These are phyloP conservation scores for Apistogramma diplotaenia DNA, from an alignment of 2,113 vertebrate genomes.

Conservation along the genomic window DNA sequence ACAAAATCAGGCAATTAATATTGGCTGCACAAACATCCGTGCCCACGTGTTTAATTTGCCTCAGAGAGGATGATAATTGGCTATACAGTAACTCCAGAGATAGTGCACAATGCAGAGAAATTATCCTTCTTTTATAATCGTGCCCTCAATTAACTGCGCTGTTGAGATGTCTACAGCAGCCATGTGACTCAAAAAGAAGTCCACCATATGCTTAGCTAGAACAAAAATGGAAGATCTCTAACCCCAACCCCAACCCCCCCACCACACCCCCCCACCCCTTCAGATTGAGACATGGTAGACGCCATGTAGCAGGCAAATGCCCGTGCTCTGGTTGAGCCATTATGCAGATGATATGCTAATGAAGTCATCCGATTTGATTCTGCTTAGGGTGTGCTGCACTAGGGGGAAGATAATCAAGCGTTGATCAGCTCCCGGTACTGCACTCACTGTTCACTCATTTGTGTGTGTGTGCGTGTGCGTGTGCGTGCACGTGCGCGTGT, in stretches of 20 bases:
- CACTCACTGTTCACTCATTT: not conserved
- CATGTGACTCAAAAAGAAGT: not conserved
- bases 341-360: slow-evolving; percentile 78
- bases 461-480: not conserved
- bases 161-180: not conserved
- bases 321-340: slow-evolving; percentile 62
- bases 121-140: not conserved
- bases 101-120: not conserved
- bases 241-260: not conserved
- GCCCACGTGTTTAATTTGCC: slow-evolving; percentile 14
- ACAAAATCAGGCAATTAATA: slow-evolving; percentile 15
- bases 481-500: not conserved
- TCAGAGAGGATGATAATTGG: slow-evolving; percentile 33
- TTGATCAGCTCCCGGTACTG: slow-evolving; percentile 49
- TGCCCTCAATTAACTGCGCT: slow-evolving; percentile 42
- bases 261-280: not conserved
- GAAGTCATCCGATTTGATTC: slow-evolving; percentile 62
- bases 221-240: slow-evolving; percentile 21
- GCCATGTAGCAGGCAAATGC: slow-evolving; percentile 46
- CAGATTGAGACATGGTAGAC: slow-evolving; percentile 34
- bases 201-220: slow-evolving; percentile 7
- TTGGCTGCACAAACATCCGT: not conserved
- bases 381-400: slow-evolving; percentile 48
- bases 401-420: slow-evolving; percentile 66
- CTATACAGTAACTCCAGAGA: not conserved